Percentiles rank a stretch among this genome's conserved stretches.
These are phyloP conservation scores for Drosophila buzzatii DNA, from an alignment of 2,888 invertebrate genomes.

Conservation along the genomic window DNA sequence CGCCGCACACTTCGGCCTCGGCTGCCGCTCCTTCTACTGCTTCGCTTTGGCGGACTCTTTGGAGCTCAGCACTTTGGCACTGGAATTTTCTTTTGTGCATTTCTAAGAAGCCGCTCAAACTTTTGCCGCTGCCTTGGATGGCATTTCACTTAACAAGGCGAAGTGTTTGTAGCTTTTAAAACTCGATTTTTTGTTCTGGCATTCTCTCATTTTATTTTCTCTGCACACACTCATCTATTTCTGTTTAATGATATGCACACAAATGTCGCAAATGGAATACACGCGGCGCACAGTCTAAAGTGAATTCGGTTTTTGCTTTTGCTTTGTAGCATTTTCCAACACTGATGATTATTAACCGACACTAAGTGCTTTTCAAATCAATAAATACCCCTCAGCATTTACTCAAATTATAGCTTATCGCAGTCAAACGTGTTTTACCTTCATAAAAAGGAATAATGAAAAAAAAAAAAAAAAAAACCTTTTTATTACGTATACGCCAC, in stretches of 20 bases:
- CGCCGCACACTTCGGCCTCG: neutral
- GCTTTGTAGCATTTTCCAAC: conserved; percentile 1
- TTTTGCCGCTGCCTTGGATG: conserved; percentile 17
- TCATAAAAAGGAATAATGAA: conserved; percentile 34
- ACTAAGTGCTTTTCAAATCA: conserved; percentile 58
- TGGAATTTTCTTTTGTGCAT: conserved; percentile 63
- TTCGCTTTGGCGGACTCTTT: conserved; percentile 9
- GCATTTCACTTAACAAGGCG: conserved; percentile 29
- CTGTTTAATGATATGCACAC: neutral
- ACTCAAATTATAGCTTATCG: conserved; percentile 46
- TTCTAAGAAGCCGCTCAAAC: conserved; percentile 44
- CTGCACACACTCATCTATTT: neutral
- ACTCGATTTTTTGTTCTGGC: neutral
- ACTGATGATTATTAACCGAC: conserved; percentile 40
- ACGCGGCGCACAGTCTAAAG: neutral
- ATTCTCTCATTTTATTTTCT: neutral
- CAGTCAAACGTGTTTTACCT: conserved; percentile 28
- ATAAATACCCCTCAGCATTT: conserved; percentile 11
- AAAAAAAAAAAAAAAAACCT: conserved; percentile 2
- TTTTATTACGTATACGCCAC: conserved; percentile 72
- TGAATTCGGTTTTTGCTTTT: neutral
- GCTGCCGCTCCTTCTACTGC: neutral
- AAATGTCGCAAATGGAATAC: neutral
- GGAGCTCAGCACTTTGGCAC: conserved; percentile 23
- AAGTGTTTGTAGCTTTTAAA: conserved; percentile 22